Conservation (phyloP, 2,113 vertebrate species). For the Erpornis zantholeuca region DNA sequence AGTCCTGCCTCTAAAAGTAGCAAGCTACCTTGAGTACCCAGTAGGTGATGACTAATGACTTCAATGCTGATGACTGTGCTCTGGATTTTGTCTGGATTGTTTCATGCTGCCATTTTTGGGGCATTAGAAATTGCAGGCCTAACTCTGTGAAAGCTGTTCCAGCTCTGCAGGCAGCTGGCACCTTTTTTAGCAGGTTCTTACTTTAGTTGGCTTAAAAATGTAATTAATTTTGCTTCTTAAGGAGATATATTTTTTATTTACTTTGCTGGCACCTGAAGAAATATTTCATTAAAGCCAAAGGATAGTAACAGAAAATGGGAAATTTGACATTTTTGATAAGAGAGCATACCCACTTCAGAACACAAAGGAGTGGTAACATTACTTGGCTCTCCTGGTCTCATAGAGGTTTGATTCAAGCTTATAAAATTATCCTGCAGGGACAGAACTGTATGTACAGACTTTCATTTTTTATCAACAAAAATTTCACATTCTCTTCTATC, state of each 20-base stretch:
- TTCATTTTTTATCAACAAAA: not conserved
- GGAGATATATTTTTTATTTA: not conserved
- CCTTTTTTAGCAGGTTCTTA: not conserved
- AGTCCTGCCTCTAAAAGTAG: not conserved
- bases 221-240: not conserved
- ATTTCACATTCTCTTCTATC: not conserved
- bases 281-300: not conserved
- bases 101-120: not conserved
- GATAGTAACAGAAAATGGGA: not conserved
- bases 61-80: not conserved
- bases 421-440: not conserved
- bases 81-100: not conserved
- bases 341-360: not conserved
- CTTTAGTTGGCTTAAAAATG: not conserved
- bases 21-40: not conserved
- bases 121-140: not conserved
- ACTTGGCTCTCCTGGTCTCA: not conserved
- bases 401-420: not conserved
- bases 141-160: not conserved
- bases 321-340: not conserved
- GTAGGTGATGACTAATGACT: not conserved
- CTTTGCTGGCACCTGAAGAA: not conserved
- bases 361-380: not conserved
- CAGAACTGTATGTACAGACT: constrained; percentile 1
- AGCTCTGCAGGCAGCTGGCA: not conserved